Percentiles rank a stretch among this genome's conserved stretches.
Evolutionary conservation across 2,888 invertebrate species (phyloP).

Genomic region (Cyclophora punctaria): DNA sequence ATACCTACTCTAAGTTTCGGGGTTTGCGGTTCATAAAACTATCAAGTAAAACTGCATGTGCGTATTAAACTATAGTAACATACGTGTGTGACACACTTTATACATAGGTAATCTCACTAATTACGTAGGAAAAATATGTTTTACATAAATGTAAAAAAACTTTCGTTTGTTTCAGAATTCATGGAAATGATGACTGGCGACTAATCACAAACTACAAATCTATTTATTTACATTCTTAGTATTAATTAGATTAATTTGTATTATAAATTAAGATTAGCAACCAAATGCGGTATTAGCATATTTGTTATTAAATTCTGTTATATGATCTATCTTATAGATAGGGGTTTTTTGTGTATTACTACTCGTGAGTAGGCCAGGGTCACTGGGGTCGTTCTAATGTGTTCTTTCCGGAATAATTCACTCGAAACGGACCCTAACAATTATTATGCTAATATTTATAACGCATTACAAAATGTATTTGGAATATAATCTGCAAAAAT

Average conservation of each 20-base stretch:
- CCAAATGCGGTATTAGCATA: conserved; percentile 66
- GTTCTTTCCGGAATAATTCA: conserved; percentile 67
- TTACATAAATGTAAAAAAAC: not conserved
- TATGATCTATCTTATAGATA: conserved; percentile 65
- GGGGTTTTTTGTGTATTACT: conserved; percentile 32
- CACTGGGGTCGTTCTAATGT: conserved; percentile 46
- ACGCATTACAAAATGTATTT: conserved; percentile 37
- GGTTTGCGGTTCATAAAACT: too few relatives aligned
- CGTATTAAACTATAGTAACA: too few relatives aligned
- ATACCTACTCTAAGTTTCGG: too few relatives aligned
- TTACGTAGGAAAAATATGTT: too few relatives aligned
- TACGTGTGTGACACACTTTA: too few relatives aligned
- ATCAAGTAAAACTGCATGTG: too few relatives aligned
- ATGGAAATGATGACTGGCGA: conserved; percentile 97
- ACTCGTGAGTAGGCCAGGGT: conserved; percentile 26
- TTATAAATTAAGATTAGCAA: conserved; percentile 58
- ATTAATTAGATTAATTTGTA: conserved; percentile 51
- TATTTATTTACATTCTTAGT: conserved; percentile 33
- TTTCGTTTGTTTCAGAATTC: conserved; percentile 80
- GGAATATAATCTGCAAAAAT: conserved; percentile 13
- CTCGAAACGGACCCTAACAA: conserved; percentile 42
- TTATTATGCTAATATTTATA: conserved; percentile 61
- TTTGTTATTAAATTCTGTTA: conserved; percentile 10
- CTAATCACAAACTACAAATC: conserved; percentile 55
- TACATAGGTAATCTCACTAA: too few relatives aligned